Base-by-base conservation (phyloP, 23 tunicate genomes). In the Phallusia fumigata region DNA sequence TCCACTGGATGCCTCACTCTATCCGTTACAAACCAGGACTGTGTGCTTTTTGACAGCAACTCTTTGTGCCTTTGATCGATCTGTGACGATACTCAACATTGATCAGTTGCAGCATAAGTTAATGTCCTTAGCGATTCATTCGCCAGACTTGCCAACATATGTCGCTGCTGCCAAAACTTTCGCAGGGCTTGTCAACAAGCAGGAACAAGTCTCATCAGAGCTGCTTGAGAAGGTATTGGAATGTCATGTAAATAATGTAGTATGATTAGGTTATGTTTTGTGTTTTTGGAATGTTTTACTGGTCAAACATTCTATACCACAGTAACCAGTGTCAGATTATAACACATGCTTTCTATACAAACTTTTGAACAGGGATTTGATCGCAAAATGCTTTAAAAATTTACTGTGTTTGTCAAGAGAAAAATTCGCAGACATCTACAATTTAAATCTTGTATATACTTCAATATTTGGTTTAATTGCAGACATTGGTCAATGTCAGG, bases 101-200 rank as follows among this genome's bases (percentile, higher is more conserved):
- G 83, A 75, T 3, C 79, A 80, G 19, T 85, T 93, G 45, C 76
- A 65, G 74, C 35, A 77, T 18, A 94, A 86, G 52, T 79, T 89
- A 36, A 24, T 94, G 35, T 53, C 75, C 21, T 33, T 86, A 28
- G 50, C 75, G 11, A 51, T 74, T 30, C 31, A 82, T 6, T 52
- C 87, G 0, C 24, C 53, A 31, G 98, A 94, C 73, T 93, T 85
- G 77, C 90, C 84, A 32, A 84, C 93, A 3, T 94, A 85, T 52
- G 98, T 89, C 6, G 65, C 87, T 30, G 91, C 91, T 13, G 80
- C 91, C 22, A 94, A 94, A 80, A 52, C 82, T 40, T 69, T 94
- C 74, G 79, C 98, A 1, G 88, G 88, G 11, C 52, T 94, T 31
- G 30, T 94, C 69, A 94, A 94, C 86, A 94, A 89, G 52, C 53